Conservation (phyloP, 2,888 invertebrate genomes). For the Rotaria macrura region DNA sequence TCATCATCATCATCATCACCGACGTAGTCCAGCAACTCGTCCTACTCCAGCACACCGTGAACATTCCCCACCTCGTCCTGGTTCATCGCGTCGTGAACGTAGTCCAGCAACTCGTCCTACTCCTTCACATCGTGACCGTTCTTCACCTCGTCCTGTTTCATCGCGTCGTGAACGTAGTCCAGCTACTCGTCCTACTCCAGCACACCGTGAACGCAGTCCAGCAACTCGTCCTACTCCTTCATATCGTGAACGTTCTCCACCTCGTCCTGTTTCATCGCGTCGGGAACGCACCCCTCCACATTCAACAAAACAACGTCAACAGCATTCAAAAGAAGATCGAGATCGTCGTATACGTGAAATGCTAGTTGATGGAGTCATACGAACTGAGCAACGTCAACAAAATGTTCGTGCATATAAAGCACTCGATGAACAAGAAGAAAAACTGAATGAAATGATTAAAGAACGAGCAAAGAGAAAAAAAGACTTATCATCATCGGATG, state of each 20-base stretch:
- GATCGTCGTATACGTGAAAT: slow-evolving; percentile 2
- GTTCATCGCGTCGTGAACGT: background rate
- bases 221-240: background rate
- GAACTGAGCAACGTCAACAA: background rate
- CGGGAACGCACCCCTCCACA: background rate
- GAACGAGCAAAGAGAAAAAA: background rate
- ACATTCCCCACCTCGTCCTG: background rate
- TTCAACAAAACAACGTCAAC: background rate
- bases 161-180: background rate
- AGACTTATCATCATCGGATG: background rate
- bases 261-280: background rate
- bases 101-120: too few relatives aligned
- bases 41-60: background rate
- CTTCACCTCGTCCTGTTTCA: background rate
- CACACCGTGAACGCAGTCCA: too few relatives aligned
- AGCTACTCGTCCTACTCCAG: too few relatives aligned
- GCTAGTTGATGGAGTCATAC: background rate
- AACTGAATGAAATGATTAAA: background rate
- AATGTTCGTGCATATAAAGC: background rate
- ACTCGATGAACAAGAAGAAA: background rate
- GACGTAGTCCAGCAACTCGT: background rate
- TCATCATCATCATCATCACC: background rate
- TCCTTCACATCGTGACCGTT: too few relatives aligned
- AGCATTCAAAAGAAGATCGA: background rate
- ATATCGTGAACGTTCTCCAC: background rate